Conservation (phyloP, 2,797 vertebrate genomes). For the Gadopsis marmoratus region DNA sequence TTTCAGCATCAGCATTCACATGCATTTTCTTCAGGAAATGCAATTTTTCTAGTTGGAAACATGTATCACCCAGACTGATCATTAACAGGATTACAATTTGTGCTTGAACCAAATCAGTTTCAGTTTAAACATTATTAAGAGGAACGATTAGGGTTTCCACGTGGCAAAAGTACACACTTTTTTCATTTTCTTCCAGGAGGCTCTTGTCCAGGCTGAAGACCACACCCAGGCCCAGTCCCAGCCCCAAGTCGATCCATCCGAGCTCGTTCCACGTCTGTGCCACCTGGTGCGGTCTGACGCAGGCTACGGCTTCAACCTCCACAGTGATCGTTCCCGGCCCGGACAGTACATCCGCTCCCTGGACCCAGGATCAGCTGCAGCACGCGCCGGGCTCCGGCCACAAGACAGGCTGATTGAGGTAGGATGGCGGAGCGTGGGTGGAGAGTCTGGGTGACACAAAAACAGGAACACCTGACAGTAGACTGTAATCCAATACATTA, state of each 20-base stretch:
- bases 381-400: slow-evolving; percentile 89
- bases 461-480: too few relatives aligned
- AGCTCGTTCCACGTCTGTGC: slow-evolving; percentile 92
- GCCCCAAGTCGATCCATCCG: slow-evolving; percentile 74
- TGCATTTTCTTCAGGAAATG: too few relatives aligned
- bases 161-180: neutral
- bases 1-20: too few relatives aligned
- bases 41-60: neutral
- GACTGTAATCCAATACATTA: neutral
- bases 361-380: slow-evolving; percentile 90
- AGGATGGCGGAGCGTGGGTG: slow-evolving; percentile 14
- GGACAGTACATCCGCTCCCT: slow-evolving; percentile 97
- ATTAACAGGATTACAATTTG: neutral
- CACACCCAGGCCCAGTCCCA: slow-evolving; percentile 42
- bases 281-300: slow-evolving; percentile 88
- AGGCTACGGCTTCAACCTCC: slow-evolving; percentile 98
- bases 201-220: slow-evolving; percentile 44
- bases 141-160: neutral
- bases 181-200: slow-evolving; percentile 68
- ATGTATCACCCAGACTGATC: neutral
- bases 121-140: neutral
- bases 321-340: slow-evolving; percentile 93
- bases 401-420: slow-evolving; percentile 97
- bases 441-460: neutral
- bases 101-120: neutral